Evolutionary conservation across 2,113 vertebrate genomes (phyloP).

Genomic region (Chiloscyllium plagiosum): DNA sequence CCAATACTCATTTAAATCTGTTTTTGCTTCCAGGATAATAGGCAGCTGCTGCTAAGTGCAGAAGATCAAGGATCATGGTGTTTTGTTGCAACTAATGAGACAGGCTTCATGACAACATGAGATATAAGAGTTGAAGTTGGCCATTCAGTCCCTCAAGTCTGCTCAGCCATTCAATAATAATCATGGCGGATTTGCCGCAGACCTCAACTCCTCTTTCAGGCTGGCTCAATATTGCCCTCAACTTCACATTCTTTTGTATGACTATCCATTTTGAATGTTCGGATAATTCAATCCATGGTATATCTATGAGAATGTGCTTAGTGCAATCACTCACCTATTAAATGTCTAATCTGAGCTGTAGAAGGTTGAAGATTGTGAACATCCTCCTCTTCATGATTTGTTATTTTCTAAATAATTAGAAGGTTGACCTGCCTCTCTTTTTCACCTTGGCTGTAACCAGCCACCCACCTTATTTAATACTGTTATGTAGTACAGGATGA

Average conservation of each 20-base stretch:
- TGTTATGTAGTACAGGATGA: neutral
- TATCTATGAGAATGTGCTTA: neutral
- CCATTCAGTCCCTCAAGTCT: no score
- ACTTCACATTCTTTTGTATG: no score
- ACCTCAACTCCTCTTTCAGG: no score
- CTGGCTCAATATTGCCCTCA: no score
- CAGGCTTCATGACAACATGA: neutral
- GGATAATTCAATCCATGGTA: neutral
- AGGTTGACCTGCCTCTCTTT: neutral
- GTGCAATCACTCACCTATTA: neutral
- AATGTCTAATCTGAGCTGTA: neutral
- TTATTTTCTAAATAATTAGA: neutral
- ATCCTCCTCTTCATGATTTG: neutral
- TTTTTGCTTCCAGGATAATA: neutral
- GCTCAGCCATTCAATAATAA: no score
- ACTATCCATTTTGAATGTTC: neutral
- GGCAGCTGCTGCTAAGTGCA: neutral
- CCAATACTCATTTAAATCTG: neutral
- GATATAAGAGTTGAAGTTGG: no score
- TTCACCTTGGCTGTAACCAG: neutral
- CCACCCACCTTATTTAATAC: neutral
- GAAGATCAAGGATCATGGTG: neutral
- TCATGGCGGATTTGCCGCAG: no score
- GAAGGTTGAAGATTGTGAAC: neutral
- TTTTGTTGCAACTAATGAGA: neutral